These are phyloP conservation scores for Ctenopoma kingsleyae DNA, from an alignment of 2,797 vertebrate species.

Conservation along the genomic window DNA sequence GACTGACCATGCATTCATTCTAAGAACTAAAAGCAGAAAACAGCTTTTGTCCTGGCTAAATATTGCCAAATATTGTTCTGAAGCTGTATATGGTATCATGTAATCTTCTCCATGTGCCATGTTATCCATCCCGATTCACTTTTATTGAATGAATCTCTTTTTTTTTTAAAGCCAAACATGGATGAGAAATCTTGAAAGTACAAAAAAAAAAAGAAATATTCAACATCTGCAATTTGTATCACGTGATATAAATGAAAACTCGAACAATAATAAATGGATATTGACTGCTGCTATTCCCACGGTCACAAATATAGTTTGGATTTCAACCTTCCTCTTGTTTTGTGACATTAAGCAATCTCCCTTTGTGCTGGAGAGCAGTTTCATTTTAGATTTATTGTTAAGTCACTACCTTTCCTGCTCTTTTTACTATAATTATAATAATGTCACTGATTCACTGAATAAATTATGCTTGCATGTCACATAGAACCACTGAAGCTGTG, in stretches of 20 bases:
- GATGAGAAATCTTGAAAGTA: no score
- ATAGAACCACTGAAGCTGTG: not conserved
- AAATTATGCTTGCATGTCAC: not conserved
- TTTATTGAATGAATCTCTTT: not conserved
- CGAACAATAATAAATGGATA: not conserved
- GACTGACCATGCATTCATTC: not conserved
- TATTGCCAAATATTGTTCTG: no score
- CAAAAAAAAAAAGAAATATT: no score
- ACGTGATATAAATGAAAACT: no score
- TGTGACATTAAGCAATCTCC: not conserved
- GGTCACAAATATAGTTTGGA: not conserved
- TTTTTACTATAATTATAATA: no score
- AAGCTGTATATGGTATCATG: no score
- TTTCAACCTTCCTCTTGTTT: not conserved
- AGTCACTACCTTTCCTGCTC: not conserved
- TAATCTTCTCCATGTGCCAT: no score
- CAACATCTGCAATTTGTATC: no score
- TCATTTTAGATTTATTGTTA: conserved; percentile 2
- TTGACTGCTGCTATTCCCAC: not conserved
- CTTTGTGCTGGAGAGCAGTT: not conserved
- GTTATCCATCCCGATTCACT: no score
- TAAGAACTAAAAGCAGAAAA: no score
- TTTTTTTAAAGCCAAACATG: no score
- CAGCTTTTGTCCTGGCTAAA: no score
- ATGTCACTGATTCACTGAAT: not conserved